These are phyloP conservation scores for Vimba vimba DNA, from an alignment of 2,113 vertebrate species.

Conservation along the genomic window DNA sequence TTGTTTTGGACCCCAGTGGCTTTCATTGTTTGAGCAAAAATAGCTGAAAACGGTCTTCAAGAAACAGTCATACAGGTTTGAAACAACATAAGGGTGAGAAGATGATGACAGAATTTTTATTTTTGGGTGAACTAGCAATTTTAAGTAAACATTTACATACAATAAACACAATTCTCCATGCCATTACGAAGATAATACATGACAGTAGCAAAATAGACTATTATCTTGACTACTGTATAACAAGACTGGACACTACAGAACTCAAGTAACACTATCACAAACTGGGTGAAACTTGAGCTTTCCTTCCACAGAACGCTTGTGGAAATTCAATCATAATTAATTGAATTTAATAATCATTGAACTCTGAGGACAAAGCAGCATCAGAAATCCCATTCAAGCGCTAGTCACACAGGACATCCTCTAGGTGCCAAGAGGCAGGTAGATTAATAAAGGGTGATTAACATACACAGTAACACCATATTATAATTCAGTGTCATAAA, in stretches of 20 bases:
- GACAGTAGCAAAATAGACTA: not conserved
- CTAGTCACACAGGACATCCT: conserved; percentile 3
- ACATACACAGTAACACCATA: conserved; percentile 22
- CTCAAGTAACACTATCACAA: conserved; percentile 8
- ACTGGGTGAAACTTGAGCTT: not conserved
- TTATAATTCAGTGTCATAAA: conserved; percentile 2
- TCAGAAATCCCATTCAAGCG: conserved; percentile 10
- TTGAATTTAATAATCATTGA: not conserved
- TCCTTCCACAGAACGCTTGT: not conserved
- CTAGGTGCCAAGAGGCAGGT: not conserved
- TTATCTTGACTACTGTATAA: not conserved
- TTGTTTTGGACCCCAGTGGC: not conserved
- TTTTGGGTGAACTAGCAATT: not conserved
- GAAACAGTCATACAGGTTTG: not conserved
- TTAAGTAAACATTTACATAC: conserved; percentile 5
- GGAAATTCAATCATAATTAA: not conserved
- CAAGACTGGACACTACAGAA: not conserved
- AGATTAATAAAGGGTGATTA: conserved; percentile 26
- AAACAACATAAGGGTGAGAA: not conserved
- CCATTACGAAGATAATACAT: not conserved
- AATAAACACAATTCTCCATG: not conserved
- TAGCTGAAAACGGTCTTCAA: not conserved
- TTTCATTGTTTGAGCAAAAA: not conserved
- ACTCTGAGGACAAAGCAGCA: conserved; percentile 14
- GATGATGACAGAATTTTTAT: not conserved